Conservation (phyloP, 2,797 vertebrate species). For the Danionella dracula region DNA sequence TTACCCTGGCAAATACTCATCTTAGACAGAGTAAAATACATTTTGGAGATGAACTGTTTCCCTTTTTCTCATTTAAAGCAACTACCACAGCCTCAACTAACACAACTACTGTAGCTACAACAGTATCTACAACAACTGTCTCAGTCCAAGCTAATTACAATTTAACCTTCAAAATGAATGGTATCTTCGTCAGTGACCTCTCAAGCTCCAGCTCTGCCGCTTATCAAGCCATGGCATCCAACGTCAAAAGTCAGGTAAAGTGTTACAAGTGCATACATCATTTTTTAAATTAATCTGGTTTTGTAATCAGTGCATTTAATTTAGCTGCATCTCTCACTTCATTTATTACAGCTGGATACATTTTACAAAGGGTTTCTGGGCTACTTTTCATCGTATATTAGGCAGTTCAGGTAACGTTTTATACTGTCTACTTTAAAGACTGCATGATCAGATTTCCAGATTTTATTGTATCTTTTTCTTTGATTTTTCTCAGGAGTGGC, state of each 20-base stretch:
- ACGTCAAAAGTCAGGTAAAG: not conserved
- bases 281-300: too few species aligned
- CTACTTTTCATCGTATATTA: not conserved
- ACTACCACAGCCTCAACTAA: not conserved
- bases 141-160: fast-evolving
- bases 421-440: not conserved
- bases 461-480: not conserved
- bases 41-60: not conserved
- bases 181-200: fast-evolving
- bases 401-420: not conserved
- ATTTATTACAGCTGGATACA: not conserved
- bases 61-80: not conserved
- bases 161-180: not conserved
- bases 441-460: not conserved
- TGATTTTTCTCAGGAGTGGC: not conserved
- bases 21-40: too few species aligned
- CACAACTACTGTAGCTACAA: not conserved
- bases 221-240: fast-evolving
- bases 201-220: fast-evolving
- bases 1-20: not conserved
- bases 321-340: too few species aligned
- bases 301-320: too few species aligned
- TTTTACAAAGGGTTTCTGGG: fast-evolving
- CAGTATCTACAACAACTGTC: not conserved
- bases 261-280: too few species aligned